phyloP scores from a whole-genome alignment of 2,113 vertebrate genomes.

The Peucedramus taeniatus region DNA sequence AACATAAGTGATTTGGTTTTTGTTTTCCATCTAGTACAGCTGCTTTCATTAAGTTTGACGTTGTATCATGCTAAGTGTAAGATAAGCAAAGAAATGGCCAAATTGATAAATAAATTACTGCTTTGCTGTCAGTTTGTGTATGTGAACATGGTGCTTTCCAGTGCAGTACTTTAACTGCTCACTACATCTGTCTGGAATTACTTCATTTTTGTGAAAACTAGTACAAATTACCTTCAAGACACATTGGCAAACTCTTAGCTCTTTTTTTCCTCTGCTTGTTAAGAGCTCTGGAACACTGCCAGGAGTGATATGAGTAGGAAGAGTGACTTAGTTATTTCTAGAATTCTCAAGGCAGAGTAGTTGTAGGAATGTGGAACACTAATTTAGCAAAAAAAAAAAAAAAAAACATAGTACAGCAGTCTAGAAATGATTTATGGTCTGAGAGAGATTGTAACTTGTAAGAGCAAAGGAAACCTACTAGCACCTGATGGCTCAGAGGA shows the following conservation, averaged over 20 bases:
- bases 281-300: background rate
- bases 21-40: background rate
- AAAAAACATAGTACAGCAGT: background rate
- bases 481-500: background rate
- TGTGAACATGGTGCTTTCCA: background rate
- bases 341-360: conserved; percentile 4
- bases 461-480: background rate
- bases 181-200: background rate
- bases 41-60: background rate
- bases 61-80: background rate
- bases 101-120: background rate
- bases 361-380: background rate
- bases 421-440: background rate
- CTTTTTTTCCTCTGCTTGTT: background rate
- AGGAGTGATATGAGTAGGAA: conserved; percentile 20
- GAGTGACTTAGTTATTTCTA: conserved; percentile 44
- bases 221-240: background rate
- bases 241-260: background rate
- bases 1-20: background rate
- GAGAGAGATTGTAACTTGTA: background rate
- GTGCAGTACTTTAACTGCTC: background rate
- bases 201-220: background rate
- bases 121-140: background rate
- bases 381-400: background rate
- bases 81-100: background rate